Evolutionary conservation across 2,888 invertebrate species (phyloP).

Genomic region (Drosophila melanocephala): DNA sequence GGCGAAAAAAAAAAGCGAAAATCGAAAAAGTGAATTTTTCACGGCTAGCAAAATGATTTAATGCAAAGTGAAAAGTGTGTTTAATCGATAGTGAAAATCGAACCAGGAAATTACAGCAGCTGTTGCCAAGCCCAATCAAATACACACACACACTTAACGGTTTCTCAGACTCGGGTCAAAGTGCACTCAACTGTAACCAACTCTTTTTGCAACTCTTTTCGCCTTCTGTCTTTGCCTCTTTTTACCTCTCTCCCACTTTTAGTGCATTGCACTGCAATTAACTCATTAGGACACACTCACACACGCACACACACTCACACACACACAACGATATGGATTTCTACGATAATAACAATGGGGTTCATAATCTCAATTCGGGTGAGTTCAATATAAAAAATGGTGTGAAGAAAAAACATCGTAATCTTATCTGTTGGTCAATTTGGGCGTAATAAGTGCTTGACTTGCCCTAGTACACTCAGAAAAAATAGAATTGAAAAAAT

Average conservation of each 20-base stretch:
- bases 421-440: slow-evolving; percentile 46
- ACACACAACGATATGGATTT: slow-evolving; percentile 74
- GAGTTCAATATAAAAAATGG: slow-evolving; percentile 59
- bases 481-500: background rate
- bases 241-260: slow-evolving; percentile 29
- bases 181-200: slow-evolving; percentile 51
- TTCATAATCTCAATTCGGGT: slow-evolving; percentile 67
- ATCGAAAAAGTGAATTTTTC: slow-evolving; percentile 34
- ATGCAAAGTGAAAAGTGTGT: slow-evolving; percentile 64
- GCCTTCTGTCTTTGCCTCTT: slow-evolving; percentile 15
- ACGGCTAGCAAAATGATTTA: background rate
- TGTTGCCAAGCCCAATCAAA: slow-evolving; percentile 32
- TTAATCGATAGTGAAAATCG: slow-evolving; percentile 75
- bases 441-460: slow-evolving; percentile 5
- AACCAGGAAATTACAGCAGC: slow-evolving; percentile 39
- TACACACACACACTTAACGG: slow-evolving; percentile 26
- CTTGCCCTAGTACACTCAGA: background rate
- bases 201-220: slow-evolving; percentile 3
- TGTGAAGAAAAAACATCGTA: background rate
- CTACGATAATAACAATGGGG: slow-evolving; percentile 67
- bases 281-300: slow-evolving; percentile 31
- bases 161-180: slow-evolving; percentile 55
- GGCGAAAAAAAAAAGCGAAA: slow-evolving; percentile 33
- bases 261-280: slow-evolving; percentile 71
- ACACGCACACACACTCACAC: background rate